Conservation (phyloP, 2,113 vertebrate genomes). For the Picathartes gymnocephalus region DNA sequence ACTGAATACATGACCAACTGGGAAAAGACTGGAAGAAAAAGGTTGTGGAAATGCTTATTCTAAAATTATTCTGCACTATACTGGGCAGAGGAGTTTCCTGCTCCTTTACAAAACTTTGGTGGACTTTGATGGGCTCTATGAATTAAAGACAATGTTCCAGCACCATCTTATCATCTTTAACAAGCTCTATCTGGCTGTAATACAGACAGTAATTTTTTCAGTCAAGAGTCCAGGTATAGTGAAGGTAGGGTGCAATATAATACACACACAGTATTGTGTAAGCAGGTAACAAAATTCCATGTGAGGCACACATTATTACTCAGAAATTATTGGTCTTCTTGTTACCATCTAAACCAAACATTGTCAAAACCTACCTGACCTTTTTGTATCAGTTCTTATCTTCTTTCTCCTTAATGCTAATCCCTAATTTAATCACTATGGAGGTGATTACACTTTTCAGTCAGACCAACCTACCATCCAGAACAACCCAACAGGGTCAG, state of each 20-base stretch:
- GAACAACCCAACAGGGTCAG: not conserved
- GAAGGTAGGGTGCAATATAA: not conserved
- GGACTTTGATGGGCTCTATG: not conserved
- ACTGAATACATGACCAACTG: not conserved
- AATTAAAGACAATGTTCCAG: not conserved
- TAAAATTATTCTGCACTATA: not conserved
- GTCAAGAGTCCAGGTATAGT: not conserved
- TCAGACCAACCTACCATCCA: not conserved
- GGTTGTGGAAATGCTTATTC: not conserved
- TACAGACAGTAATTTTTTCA: not conserved
- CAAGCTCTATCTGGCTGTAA: not conserved
- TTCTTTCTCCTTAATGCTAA: not conserved
- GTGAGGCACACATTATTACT: not conserved
- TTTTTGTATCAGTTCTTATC: not conserved
- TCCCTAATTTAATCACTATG: too few relatives aligned
- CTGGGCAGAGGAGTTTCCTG: not conserved
- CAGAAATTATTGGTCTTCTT: not conserved
- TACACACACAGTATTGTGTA: not conserved
- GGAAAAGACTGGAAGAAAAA: not conserved
- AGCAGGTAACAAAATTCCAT: not conserved
- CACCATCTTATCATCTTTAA: not conserved
- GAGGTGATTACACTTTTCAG: not conserved
- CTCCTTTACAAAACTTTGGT: not conserved
- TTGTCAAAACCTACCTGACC: not conserved
- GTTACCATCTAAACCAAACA: not conserved